Conservation (phyloP, 2,113 vertebrate species). For the Paracanthobrama guichenoti region DNA sequence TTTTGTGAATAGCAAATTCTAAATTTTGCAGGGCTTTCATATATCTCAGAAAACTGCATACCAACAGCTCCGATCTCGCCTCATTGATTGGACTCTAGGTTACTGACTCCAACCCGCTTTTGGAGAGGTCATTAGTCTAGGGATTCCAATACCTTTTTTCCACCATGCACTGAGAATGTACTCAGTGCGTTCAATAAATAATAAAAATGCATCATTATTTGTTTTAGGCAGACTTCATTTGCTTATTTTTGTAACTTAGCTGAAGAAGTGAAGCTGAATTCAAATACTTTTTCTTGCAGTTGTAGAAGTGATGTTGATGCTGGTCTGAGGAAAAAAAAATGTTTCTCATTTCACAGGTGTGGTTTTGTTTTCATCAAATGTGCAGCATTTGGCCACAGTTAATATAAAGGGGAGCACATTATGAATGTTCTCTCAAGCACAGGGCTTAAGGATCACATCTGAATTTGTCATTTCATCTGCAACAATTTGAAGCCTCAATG, state of each 20-base stretch:
- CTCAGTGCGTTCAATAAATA: not conserved
- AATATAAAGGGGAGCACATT: constrained; percentile 19
- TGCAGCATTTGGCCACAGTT: constrained; percentile 25
- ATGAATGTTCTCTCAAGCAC: constrained; percentile 34
- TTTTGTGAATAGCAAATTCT: not conserved
- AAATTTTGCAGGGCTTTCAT: not conserved
- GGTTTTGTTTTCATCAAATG: constrained; percentile 49
- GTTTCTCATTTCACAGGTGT: constrained; percentile 43
- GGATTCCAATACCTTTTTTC: not conserved
- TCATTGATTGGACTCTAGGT: not conserved
- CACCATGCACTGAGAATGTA: not conserved
- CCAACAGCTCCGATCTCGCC: not conserved
- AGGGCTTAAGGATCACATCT: constrained; percentile 38
- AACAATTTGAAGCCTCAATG: constrained; percentile 14
- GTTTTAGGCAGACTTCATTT: not conserved
- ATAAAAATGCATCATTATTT: not conserved
- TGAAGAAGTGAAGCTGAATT: not conserved
- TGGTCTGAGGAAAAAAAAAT: constrained; percentile 14
- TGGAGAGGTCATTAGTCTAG: not conserved
- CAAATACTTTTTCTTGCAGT: not conserved
- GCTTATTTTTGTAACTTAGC: not conserved
- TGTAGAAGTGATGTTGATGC: not conserved
- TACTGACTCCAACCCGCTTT: not conserved
- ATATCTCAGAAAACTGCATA: not conserved
- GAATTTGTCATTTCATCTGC: constrained; percentile 49